Base-by-base conservation (phyloP, 2,797 vertebrate species). In the Sebastes nivosus region DNA sequence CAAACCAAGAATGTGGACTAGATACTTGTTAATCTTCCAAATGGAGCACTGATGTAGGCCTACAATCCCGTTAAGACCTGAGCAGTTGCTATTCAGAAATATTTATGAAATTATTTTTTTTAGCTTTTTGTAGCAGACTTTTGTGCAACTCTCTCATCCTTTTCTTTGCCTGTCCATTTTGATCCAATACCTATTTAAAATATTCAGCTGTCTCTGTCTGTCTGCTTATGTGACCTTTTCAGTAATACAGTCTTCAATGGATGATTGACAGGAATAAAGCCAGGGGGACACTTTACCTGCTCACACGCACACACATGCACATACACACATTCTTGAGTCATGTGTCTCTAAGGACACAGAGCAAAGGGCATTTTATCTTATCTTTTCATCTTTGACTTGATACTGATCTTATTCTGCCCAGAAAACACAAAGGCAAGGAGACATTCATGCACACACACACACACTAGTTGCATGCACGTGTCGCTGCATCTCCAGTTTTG, bases 221-320 rank as follows among this genome's bases (percentile, higher is more conserved):
- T 80, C 83, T 79, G 67, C 50, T 75, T 79, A 30, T 27, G 67
- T 91, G 88, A 94, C 94, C 91, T 94, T 94, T 94, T 94, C 75
- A 92, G 55, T 60, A 57, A 93, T 88, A 82, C 92, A 87, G 73
- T 72, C 80, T 84, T 79, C 58, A 81, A n/a, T 63, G 54, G 58
- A 75, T 89, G 90, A 94, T 60, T 90, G 93, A 86, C 87, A 85
- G 77, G 59, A 73, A 57, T 36, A 69, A 78, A 72, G 72, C 79
- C 58, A 9, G 52, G 61, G 75, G 38, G 72, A 83, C 75, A 75
- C 46, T 74, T 84, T 68, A 83, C 77, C 80, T 79, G 34, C 58
- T 54, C 72, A 50, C 29, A 65, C 24, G 4, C 63, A 9, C 82
- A 65, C 75, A 46, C 42, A 34, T 58, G 13, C 25, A 52, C 67